Base-by-base conservation (phyloP, 2,797 vertebrate species). In the Alosa sapidissima region DNA sequence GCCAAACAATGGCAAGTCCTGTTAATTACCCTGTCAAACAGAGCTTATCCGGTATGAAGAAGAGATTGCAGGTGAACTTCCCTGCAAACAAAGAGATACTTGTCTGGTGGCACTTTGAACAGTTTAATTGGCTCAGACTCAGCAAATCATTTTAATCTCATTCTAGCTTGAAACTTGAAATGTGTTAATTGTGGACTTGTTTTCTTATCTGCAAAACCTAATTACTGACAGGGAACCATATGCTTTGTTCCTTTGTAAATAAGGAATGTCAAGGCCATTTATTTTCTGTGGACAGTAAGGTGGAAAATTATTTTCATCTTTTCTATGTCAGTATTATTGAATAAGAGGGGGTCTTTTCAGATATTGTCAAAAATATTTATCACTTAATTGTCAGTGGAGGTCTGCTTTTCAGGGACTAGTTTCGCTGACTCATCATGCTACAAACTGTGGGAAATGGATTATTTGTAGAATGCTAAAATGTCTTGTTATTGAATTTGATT, bases 171-270 rank as follows among this genome's bases (percentile, higher is more conserved):
- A 88, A 89, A 89, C 81, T 91, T 84, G 89, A 88, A 81, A 87
- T 88, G 88, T 91, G 91, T 94, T 94, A 92, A 94, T 93, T 94
- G 93, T 93, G 89, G 92, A 87, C 86, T 24, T 87, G 92, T 93
- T 93, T 94, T 94, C 93, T 94, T 93, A 94, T 95, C 94, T 91
- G 58, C 84, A 86, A 91, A 93, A 92, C 83, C 91, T 93, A 94
- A 94, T 94, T 94, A 92, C 89, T 91, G 91, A 93, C 93, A 91
- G 91, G 89, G 91, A 92, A 90, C 91, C 87, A 91, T 89, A 90
- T 87, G 51, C 86, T 92, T 93, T 92, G 92, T 92, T 92, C 86
- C 16, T 19, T 49, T 87, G 84, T 87, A 87, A 89, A 91, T 91
- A 90, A 91, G 81, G 72, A 78, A 78, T 47, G 87, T 81, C 91